Conservation (phyloP, 2,797 vertebrate genomes). For the Cephalopachus bancanus region DNA sequence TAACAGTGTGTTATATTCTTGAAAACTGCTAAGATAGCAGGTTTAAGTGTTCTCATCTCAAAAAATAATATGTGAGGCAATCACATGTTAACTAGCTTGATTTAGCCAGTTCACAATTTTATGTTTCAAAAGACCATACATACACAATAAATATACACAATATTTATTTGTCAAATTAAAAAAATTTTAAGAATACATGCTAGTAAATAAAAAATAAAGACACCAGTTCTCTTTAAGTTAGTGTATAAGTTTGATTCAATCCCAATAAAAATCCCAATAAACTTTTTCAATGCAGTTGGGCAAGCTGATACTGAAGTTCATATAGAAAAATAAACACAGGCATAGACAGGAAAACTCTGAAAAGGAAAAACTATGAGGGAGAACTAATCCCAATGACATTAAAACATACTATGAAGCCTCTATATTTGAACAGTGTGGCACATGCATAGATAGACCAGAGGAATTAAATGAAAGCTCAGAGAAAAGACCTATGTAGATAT, state of each 20-base stretch:
- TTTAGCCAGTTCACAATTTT: background rate
- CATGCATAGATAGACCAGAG: background rate
- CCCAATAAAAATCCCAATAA: slow-evolving; percentile 26
- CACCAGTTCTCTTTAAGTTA: background rate
- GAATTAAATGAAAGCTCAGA: background rate
- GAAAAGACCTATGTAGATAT: background rate
- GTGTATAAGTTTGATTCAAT: background rate
- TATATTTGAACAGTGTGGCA: background rate
- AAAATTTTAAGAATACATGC: background rate
- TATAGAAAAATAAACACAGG: background rate
- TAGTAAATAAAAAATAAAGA: background rate
- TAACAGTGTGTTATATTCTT: background rate
- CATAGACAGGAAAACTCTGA: background rate
- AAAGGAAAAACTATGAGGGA: background rate
- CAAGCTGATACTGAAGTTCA: background rate
- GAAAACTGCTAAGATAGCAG: background rate
- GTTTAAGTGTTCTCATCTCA: background rate
- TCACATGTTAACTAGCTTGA: background rate
- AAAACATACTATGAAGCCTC: background rate
- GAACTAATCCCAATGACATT: background rate
- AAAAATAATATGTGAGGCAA: background rate
- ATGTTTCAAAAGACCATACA: background rate
- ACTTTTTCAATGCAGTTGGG: background rate
- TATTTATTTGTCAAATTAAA: background rate
- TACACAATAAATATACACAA: background rate